phyloP scores from a whole-genome alignment of 2,888 invertebrate genomes.

The Carterocephalus palaemon region DNA sequence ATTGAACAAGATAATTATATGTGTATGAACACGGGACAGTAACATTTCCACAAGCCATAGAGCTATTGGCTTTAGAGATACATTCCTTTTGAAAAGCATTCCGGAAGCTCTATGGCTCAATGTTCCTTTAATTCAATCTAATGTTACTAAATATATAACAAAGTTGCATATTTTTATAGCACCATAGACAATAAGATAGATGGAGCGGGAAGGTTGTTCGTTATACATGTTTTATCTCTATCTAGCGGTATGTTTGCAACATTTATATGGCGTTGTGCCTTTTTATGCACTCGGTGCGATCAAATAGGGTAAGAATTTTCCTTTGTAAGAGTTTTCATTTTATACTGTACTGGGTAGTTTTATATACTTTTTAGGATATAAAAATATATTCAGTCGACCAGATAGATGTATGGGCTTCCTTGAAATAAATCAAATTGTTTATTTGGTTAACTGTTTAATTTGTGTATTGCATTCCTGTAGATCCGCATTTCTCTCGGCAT shows the following conservation, averaged over 20 bases:
- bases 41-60: constrained; percentile 24
- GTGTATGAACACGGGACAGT: constrained; percentile 21
- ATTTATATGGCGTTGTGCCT: constrained; percentile 30
- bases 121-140: no score
- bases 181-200: constrained; percentile 14
- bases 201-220: constrained; percentile 5
- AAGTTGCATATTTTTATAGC: constrained; percentile 12
- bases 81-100: constrained; percentile 18
- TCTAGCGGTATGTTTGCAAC: constrained; percentile 26
- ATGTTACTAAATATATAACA: no score
- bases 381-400: no score
- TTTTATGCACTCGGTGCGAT: constrained; percentile 31
- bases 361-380: no score
- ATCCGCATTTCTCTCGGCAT: constrained; percentile 48
- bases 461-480: constrained; percentile 68
- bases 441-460: constrained; percentile 65
- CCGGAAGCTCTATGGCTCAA: constrained; percentile 13
- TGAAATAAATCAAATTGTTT: constrained; percentile 41
- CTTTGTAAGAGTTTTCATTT: constrained; percentile 7
- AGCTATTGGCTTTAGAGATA: constrained; percentile 6
- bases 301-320: constrained; percentile 18
- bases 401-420: no score
- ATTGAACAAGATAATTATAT: background rate
- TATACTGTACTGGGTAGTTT: constrained; percentile 9
- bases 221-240: constrained; percentile 19